Conservation (phyloP, 2,113 vertebrate genomes). For the Scatophagus argus region DNA sequence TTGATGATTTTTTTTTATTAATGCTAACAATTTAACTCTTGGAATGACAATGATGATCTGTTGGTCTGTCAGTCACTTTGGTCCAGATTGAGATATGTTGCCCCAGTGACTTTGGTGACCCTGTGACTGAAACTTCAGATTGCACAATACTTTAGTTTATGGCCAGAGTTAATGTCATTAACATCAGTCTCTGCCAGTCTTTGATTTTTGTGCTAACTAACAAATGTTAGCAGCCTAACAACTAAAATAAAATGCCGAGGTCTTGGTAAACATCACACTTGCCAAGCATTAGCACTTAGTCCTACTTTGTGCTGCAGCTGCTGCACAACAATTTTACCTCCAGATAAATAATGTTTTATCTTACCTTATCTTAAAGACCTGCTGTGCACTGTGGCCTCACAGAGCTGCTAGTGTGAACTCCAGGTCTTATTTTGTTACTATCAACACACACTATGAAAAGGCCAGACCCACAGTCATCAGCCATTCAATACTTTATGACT, state of each 20-base stretch:
- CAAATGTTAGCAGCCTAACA: not conserved
- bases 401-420: not conserved
- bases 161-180: not conserved
- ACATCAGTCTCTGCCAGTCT: not conserved
- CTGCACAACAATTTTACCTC: too few species aligned
- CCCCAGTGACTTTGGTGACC: not conserved
- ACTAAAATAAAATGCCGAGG: not conserved
- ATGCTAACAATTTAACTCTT: too few species aligned
- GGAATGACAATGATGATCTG: too few species aligned
- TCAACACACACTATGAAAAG: not conserved
- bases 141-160: not conserved
- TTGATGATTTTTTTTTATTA: too few species aligned
- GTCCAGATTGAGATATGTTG: not conserved
- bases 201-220: not conserved
- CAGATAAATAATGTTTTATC: not conserved
- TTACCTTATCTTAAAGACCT: not conserved
- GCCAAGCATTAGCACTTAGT: not conserved
- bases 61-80: not conserved
- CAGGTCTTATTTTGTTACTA: not conserved
- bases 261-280: not conserved
- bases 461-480: not conserved
- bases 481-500: not conserved
- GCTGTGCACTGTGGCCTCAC: too few species aligned
- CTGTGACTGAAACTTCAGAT: not conserved
- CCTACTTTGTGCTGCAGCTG: not conserved